Percentiles rank a stretch among this genome's conserved stretches.
phyloP scores from a whole-genome alignment of 2,888 invertebrate species.

The Anticlea derivata region DNA sequence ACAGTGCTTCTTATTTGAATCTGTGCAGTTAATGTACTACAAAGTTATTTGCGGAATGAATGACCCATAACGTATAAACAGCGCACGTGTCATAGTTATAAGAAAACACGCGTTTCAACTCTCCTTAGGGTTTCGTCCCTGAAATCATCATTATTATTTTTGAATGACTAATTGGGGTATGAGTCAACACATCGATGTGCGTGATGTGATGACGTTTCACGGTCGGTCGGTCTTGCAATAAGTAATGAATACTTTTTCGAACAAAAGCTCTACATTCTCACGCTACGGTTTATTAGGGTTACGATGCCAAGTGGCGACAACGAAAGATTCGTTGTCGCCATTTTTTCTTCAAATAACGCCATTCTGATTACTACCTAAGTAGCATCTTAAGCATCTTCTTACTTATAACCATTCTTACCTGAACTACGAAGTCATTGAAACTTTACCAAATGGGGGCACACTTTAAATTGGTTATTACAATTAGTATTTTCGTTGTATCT shows the following conservation, averaged over 20 bases:
- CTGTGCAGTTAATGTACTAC: conserved; percentile 6
- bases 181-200: conserved; percentile 60
- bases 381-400: no score
- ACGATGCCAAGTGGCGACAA: not conserved
- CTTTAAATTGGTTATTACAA: no score
- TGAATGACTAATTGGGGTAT: conserved; percentile 70
- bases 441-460: no score
- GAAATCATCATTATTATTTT: conserved; percentile 56
- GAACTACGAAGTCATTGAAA: no score
- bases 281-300: not conserved
- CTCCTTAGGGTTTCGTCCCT: conserved; percentile 36
- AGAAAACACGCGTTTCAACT: conserved; percentile 21
- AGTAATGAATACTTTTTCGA: not conserved
- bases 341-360: no score
- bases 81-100: conserved; percentile 30
- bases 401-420: no score
- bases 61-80: conserved; percentile 34
- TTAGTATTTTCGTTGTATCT: no score
- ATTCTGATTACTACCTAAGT: no score
- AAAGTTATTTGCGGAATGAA: conserved; percentile 32
- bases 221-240: conserved; percentile 15
- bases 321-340: no score
- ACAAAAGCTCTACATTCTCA: not conserved
- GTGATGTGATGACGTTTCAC: conserved; percentile 56
- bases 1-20: not conserved